Percentiles rank a stretch among this genome's conserved stretches.
Evolutionary conservation across 2,888 invertebrate genomes (phyloP).

Genomic region (Phrixothrix hirtus): DNA sequence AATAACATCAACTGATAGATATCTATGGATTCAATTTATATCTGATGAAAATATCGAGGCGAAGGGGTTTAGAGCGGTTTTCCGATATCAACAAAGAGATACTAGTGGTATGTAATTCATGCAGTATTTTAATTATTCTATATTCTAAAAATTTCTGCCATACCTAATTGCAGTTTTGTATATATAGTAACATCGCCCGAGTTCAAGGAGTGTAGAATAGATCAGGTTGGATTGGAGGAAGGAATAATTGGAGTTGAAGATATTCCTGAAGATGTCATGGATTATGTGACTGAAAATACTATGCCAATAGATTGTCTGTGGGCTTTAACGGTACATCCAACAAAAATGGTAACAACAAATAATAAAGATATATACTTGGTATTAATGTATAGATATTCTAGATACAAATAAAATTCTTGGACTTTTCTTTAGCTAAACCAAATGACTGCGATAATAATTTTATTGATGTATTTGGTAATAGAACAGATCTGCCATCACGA

Average conservation of each 20-base stretch:
- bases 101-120: constrained; percentile 17
- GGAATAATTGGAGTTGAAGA: constrained; percentile 63
- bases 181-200: constrained; percentile 58
- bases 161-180: too few relatives aligned
- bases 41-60: constrained; percentile 83
- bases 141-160: too few relatives aligned
- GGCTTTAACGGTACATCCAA: constrained; percentile 66
- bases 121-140: too few relatives aligned
- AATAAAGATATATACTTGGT: not conserved
- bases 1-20: constrained; percentile 72
- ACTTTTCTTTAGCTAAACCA: constrained; percentile 69
- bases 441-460: constrained; percentile 80
- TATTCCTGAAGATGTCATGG: constrained; percentile 60
- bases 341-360: constrained; percentile 64
- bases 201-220: constrained; percentile 63
- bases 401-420: constrained; percentile 71
- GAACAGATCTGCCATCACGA: constrained; percentile 65
- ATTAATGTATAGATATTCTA: constrained; percentile 52
- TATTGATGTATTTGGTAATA: constrained; percentile 70
- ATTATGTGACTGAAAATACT: constrained; percentile 59
- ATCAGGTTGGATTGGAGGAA: constrained; percentile 58
- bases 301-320: constrained; percentile 75
- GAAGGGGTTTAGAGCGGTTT: constrained; percentile 77
- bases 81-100: constrained; percentile 64
- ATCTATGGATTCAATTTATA: constrained; percentile 78